A percentile compares a stretch with the other conserved stretches of the same genome.
Conservation (phyloP, 2,888 invertebrate species). For the Leucophora obtusa region DNA sequence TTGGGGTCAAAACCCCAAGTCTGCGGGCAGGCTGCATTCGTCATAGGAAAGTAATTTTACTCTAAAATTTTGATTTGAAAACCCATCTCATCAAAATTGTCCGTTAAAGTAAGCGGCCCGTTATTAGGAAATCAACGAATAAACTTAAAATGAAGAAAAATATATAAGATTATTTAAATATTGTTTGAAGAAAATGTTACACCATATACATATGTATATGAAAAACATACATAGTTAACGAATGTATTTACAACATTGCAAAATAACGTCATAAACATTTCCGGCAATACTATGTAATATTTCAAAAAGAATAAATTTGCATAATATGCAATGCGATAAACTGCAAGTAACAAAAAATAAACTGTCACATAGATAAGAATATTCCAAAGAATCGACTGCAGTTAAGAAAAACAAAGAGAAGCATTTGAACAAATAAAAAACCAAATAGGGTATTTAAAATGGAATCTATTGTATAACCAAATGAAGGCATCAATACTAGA, state of each 20-base stretch:
- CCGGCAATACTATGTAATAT: conserved; percentile 44
- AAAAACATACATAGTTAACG: not conserved
- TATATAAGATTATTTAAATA: too few relatives aligned
- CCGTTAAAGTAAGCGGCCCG: too few relatives aligned
- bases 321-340: conserved; percentile 34
- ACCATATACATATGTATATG: not conserved
- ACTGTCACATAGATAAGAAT: conserved; percentile 1
- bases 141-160: too few relatives aligned
- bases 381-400: conserved; percentile 27
- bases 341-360: not conserved
- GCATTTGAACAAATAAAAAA: conserved; percentile 33
- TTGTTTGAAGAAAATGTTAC: too few relatives aligned
- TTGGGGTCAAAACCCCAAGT: too few relatives aligned
- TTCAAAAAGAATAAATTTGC: conserved; percentile 52
- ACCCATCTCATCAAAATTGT: too few relatives aligned
- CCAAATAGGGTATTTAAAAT: conserved; percentile 34
- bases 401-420: not conserved
- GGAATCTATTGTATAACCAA: conserved; percentile 9
- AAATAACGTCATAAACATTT: conserved; percentile 34
- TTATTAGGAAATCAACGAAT: too few relatives aligned
- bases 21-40: too few relatives aligned
- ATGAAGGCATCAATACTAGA: conserved; percentile 7
- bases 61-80: too few relatives aligned
- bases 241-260: not conserved
- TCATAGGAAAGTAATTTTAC: too few relatives aligned